Conservation (phyloP, 2,797 vertebrate species). For the Enteromius afrohamiltoni region DNA sequence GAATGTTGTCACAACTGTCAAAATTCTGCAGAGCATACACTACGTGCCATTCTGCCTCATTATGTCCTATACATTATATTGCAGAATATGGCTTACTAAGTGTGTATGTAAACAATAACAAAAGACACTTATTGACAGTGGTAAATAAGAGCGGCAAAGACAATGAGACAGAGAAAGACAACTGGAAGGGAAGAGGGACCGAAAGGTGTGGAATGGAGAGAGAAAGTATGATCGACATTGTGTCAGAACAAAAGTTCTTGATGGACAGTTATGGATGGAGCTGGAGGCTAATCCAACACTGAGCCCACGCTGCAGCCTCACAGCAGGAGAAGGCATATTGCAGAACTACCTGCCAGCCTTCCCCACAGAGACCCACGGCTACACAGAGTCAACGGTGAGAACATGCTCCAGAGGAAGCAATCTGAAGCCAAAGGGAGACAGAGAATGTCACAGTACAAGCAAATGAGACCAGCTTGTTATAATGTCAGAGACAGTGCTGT, state of each 20-base stretch:
- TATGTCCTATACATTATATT: conserved; percentile 1
- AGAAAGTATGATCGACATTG: conserved; percentile 68
- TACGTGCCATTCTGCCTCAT: neutral
- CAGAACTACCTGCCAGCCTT: conserved; percentile 68
- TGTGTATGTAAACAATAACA: conserved; percentile 73
- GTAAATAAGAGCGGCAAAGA: conserved; percentile 47
- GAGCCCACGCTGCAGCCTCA: conserved; percentile 50
- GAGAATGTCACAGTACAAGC: conserved; percentile 48
- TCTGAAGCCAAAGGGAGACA: conserved; percentile 45
- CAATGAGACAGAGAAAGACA: conserved; percentile 21
- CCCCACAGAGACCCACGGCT: conserved; percentile 59
- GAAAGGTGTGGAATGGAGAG: conserved; percentile 54
- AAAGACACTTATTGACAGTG: conserved; percentile 70
- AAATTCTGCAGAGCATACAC: neutral
- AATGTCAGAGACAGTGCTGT: neutral
- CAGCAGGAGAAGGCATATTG: conserved; percentile 54
- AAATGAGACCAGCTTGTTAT: conserved; percentile 46
- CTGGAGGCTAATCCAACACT: conserved; percentile 58
- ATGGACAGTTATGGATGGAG: conserved; percentile 71
- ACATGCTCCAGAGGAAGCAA: conserved; percentile 55
- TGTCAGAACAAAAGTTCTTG: conserved; percentile 61
- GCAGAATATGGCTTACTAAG: conserved; percentile 70
- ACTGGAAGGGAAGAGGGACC: conserved; percentile 19
- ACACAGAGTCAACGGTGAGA: conserved; percentile 56
- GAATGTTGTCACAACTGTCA: conserved; percentile 63